phyloP scores from a whole-genome alignment of 2,797 vertebrate species.

The Hypotaenidia okinawae region DNA sequence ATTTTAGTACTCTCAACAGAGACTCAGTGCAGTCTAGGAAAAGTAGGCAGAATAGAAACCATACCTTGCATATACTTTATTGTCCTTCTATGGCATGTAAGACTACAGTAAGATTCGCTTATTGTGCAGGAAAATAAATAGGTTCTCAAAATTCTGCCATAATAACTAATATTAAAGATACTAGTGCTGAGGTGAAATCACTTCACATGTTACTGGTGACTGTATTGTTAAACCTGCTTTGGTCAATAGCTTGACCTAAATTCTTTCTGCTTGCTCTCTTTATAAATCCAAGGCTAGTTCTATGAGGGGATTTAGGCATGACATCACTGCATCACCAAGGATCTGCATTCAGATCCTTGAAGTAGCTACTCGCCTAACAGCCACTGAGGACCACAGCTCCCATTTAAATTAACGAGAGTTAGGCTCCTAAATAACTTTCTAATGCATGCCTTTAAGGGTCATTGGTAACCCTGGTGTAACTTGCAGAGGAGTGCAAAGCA shows the following conservation, averaged over 20 bases:
- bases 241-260: neutral
- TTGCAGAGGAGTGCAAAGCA: neutral
- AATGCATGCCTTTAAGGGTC: neutral
- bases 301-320: neutral
- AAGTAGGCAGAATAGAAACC: conserved; percentile 5
- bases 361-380: neutral
- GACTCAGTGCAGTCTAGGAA: neutral
- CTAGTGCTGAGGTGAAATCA: neutral
- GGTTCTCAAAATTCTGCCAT: neutral
- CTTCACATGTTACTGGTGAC: neutral
- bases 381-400: neutral
- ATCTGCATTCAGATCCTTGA: neutral
- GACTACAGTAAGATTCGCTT: neutral
- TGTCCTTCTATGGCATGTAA: neutral
- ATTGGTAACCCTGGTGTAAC: neutral
- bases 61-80: neutral
- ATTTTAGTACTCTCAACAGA: conserved; percentile 15
- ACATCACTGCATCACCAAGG: neutral
- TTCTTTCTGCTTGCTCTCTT: neutral
- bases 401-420: neutral
- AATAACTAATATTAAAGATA: neutral
- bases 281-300: neutral
- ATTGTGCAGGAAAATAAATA: neutral
- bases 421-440: neutral
- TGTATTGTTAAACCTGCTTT: neutral